A percentile compares a stretch with the other conserved stretches of the same genome.
phyloP scores from a whole-genome alignment of 2,797 vertebrate genomes.

The Etheostoma nigrum region DNA sequence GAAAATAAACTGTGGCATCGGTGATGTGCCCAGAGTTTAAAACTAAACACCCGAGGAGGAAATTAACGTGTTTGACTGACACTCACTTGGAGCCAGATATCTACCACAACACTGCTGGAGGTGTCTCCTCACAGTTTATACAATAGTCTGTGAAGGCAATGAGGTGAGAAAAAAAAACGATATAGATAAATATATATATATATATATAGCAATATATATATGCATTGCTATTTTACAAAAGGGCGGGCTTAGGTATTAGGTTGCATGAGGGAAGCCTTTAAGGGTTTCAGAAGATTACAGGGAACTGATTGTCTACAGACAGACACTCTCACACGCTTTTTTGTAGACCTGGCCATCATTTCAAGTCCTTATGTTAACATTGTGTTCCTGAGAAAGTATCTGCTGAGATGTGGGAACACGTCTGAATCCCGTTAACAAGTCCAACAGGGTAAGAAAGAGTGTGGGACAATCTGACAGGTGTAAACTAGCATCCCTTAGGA shows the following conservation, averaged over 20 bases:
- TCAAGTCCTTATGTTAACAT: conserved; percentile 12
- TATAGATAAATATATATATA: not conserved
- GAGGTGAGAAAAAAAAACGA: conserved; percentile 60
- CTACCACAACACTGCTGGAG: conserved; percentile 59
- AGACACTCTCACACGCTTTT: not conserved
- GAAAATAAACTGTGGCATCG: conserved; percentile 78
- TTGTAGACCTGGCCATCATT: conserved; percentile 14
- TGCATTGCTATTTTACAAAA: conserved; percentile 57
- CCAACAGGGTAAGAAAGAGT: not conserved
- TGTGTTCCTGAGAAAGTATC: not conserved
- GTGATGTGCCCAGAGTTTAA: conserved; percentile 61
- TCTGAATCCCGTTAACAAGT: not conserved
- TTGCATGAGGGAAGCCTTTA: conserved; percentile 41
- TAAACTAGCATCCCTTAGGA: not conserved
- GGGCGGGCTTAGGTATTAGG: conserved; percentile 35
- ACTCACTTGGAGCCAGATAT: conserved; percentile 52
- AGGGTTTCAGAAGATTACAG: conserved; percentile 25
- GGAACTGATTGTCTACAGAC: conserved; percentile 30
- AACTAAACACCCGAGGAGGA: conserved; percentile 73
- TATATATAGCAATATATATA: no score
- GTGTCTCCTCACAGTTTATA: conserved; percentile 63
- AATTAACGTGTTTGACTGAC: conserved; percentile 80
- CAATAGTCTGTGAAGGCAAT: conserved; percentile 60
- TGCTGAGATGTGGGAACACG: conserved; percentile 20
- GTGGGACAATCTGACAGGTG: not conserved